These are phyloP conservation scores for Nudaria mundana DNA, from an alignment of 2,888 invertebrate genomes.

Conservation along the genomic window DNA sequence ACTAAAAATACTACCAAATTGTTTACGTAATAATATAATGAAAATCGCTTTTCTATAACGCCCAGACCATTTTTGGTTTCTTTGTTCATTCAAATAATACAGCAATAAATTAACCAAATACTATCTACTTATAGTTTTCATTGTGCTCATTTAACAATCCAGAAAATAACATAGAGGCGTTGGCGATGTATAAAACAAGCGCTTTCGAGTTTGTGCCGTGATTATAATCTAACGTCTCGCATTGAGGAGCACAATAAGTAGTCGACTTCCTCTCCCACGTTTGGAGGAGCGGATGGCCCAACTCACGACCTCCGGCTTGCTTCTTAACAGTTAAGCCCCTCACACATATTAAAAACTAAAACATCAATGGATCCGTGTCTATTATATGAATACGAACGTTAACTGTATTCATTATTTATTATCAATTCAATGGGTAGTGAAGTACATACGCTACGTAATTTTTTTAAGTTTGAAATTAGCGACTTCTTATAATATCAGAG, in stretches of 20 bases:
- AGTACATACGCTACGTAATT: too few species aligned
- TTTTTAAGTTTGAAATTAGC: too few species aligned
- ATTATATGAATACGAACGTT: slow-evolving; percentile 2
- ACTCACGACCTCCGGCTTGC: slow-evolving; percentile 66
- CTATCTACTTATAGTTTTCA: slow-evolving; percentile 8
- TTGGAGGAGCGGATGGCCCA: slow-evolving; percentile 68
- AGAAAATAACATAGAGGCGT: slow-evolving; percentile 34
- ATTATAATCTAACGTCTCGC: slow-evolving; percentile 68
- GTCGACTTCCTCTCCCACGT: slow-evolving; percentile 78
- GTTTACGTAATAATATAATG: too few species aligned
- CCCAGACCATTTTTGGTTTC: too few species aligned
- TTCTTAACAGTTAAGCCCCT: slow-evolving; percentile 45
- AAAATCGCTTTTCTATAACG: too few species aligned
- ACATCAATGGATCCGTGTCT: slow-evolving; percentile 14
- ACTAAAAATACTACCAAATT: too few species aligned
- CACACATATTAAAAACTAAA: slow-evolving; percentile 40
- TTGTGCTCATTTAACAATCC: slow-evolving; percentile 31
- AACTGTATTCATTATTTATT: too few species aligned
- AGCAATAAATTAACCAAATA: slow-evolving; percentile 8
- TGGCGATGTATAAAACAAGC: slow-evolving; percentile 43
- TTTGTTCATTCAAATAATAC: slow-evolving; percentile 10
- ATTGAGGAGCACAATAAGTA: slow-evolving; percentile 79
- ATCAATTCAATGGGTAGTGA: too few species aligned
- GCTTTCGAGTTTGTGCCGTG: slow-evolving; percentile 40
- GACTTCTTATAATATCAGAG: too few species aligned